Evolutionary conservation across 1,140 invertebrate species (phyloP), one percentile per base, ranked within the genome.

Genomic region (Bradysia coprophila): DNA sequence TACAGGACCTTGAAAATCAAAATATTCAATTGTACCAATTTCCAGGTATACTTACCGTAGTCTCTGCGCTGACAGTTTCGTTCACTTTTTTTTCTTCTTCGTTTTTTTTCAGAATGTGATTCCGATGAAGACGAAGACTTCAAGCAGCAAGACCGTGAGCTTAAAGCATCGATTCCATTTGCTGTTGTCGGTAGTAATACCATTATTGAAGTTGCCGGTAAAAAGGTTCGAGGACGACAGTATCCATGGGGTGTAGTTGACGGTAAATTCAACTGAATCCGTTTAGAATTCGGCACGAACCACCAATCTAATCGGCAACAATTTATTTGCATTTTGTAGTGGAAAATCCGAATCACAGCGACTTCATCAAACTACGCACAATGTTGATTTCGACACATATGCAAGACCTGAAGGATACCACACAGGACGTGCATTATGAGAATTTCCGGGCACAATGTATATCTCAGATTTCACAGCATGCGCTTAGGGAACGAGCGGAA

Each of bases 191-290:
- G 91, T 1, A 94, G 91, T 50, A 95, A 95, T 44, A 85, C 80
- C 15, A 79, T 93, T n/a, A 71, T 95, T 9, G 91, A 97, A 59
- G 78, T 91, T 2, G 80, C 80, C n/a, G 88, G 88, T 1, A 76
- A 77, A 50, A 82, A 86, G 57, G 78, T 92, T 22, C 71, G 91
- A 43, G 92, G 90, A 9, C 69, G 94, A 4, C 82, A 94, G 55
- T 98, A 98, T 66, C 92, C 93, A 0, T 98, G 94, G 94, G 95
- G 95, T 15, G 81, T 94, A 31, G 93, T 98, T 2, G 93, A 98
- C 72, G 79, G 81, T 83, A 63, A 50, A 44, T 24, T 38, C 6
- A 20, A 20, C 19, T 16, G 15, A 4, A 20, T 11, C 15, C 3
- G 21, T 19, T 45, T 18, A 42, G 13, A 13, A 10, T 20, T 10